Conservation (phyloP, 2,113 vertebrate genomes). For the Lepus europaeus region DNA sequence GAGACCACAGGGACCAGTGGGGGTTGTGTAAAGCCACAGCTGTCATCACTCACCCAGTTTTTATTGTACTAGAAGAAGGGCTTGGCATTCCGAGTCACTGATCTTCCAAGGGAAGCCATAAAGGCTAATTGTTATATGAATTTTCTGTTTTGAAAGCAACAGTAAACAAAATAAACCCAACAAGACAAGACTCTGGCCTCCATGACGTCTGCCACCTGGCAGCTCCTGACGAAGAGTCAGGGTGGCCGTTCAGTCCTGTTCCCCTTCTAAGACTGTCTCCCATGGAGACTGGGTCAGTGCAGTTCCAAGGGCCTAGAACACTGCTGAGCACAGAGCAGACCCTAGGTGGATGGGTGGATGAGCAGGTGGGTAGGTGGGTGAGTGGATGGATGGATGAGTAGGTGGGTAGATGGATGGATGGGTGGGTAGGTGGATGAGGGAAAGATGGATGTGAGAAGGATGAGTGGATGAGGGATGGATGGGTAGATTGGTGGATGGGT, state of each 20-base stretch:
- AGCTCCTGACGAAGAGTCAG: background rate
- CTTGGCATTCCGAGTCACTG: background rate
- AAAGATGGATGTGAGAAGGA: no score
- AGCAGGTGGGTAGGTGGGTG: no score
- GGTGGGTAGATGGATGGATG: no score
- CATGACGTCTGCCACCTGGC: background rate
- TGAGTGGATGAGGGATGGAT: background rate
- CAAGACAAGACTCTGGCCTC: background rate
- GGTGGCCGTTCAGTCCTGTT: background rate
- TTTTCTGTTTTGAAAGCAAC: conserved; percentile 34
- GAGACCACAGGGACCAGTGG: background rate
- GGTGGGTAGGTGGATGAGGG: background rate
- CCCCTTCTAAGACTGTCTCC: background rate
- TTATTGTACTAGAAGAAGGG: background rate
- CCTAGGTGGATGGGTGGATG: no score
- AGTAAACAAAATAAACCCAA: background rate
- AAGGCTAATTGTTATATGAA: background rate
- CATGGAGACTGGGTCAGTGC: background rate
- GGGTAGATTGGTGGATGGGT: background rate
- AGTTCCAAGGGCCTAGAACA: background rate
- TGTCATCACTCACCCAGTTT: background rate
- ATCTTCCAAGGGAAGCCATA: background rate
- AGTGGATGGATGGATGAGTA: no score
- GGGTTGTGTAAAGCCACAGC: background rate
- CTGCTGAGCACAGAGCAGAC: background rate